Percentiles rank a stretch among this genome's conserved stretches.
Evolutionary conservation across 2,888 invertebrate species (phyloP).

Genomic region (Epistrophe grossulariae): DNA sequence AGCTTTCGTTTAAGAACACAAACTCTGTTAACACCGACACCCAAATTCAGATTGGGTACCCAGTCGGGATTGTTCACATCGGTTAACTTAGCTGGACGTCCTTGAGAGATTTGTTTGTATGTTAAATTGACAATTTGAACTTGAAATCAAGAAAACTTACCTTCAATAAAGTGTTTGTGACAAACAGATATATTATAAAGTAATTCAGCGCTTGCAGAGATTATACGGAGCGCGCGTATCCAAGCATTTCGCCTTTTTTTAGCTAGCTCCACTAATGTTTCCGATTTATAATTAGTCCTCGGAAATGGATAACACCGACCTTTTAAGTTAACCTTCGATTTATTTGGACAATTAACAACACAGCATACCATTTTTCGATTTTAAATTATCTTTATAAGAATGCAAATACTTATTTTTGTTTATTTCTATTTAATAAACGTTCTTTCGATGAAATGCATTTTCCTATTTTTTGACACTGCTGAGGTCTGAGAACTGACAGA

Average conservation of each 20-base stretch:
- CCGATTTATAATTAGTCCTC: background rate
- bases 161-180: background rate
- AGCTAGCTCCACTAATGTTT: background rate
- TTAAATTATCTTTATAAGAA: background rate
- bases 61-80: slow-evolving; percentile 3
- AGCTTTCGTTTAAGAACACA: background rate
- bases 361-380: background rate
- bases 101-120: background rate
- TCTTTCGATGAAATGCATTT: too few relatives aligned
- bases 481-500: too few relatives aligned
- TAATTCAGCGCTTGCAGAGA: background rate
- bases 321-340: background rate
- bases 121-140: background rate
- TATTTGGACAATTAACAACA: slow-evolving; percentile 4
- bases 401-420: background rate
- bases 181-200: background rate
- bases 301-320: background rate
- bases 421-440: background rate
- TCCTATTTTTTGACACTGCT: too few relatives aligned
- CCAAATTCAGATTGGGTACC: background rate
- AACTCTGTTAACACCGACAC: background rate
- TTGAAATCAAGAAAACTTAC: background rate
- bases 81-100: background rate
- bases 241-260: background rate
- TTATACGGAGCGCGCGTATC: background rate